Evolutionary conservation across 2,888 invertebrate genomes (phyloP).

Genomic region (Parasteatoda lunata): DNA sequence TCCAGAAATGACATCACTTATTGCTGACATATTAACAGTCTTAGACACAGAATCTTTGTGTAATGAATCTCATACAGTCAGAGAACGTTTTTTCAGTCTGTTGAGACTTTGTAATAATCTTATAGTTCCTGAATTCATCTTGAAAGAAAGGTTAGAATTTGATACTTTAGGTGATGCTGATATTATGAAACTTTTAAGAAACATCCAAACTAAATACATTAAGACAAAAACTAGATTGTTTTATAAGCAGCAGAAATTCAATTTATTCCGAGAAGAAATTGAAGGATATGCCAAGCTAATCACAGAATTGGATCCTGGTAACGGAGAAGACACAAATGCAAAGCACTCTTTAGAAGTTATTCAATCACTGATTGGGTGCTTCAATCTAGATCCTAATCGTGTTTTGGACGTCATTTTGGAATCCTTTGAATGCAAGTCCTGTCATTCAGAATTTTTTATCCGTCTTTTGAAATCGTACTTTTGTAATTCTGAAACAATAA

Average conservation of each 20-base stretch:
- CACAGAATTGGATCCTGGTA: constrained; percentile 92
- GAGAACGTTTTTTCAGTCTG: constrained; percentile 79
- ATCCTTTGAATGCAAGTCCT: constrained; percentile 86
- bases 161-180: constrained; percentile 94
- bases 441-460: constrained; percentile 82
- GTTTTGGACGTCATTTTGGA: constrained; percentile 97
- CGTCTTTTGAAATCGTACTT: constrained; percentile 90
- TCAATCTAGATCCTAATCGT: constrained; percentile 98
- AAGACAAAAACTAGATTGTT: constrained; percentile 98
- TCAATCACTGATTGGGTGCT: constrained; percentile 96
- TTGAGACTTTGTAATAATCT: constrained; percentile 72
- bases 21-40: constrained; percentile 88
- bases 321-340: constrained; percentile 69
- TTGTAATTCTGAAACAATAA: constrained; percentile 89
- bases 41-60: constrained; percentile 86
- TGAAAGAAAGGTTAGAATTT: constrained; percentile 94
- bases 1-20: constrained; percentile 86
- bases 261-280: constrained; percentile 97
- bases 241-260: constrained; percentile 99
- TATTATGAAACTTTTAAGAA: constrained; percentile 87
- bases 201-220: constrained; percentile 93
- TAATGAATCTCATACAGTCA: constrained; percentile 82
- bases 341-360: constrained; percentile 86
- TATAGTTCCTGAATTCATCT: constrained; percentile 82
- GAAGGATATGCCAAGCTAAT: constrained; percentile 98